Conservation (phyloP, 2,888 invertebrate species). For the Notocelia uddmanniana region DNA sequence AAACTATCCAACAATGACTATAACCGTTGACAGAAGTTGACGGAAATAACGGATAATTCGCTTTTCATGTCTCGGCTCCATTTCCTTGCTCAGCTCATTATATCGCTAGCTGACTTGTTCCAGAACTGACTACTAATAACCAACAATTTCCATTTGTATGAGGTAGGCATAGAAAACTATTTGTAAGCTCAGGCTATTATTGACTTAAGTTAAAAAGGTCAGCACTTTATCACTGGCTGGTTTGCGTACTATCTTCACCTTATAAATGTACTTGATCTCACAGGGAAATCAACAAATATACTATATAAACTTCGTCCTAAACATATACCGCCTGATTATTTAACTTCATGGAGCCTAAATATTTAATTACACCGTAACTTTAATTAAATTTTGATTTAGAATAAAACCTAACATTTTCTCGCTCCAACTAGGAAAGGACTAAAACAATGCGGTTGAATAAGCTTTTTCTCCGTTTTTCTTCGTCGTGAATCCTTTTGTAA, state of each 20-base stretch:
- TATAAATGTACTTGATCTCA: too few species aligned
- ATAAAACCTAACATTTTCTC: slow-evolving; percentile 14
- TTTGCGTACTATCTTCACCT: background rate
- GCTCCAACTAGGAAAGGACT: slow-evolving; percentile 14
- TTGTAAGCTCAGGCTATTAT: slow-evolving; percentile 22
- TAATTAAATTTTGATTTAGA: background rate
- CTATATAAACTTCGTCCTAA: too few species aligned
- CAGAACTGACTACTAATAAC: slow-evolving; percentile 55
- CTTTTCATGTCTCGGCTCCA: slow-evolving; percentile 66
- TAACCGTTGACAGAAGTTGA: slow-evolving; percentile 58
- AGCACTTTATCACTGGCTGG: background rate
- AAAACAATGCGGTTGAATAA: slow-evolving; percentile 37
- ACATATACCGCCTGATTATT: background rate
- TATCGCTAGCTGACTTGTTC: slow-evolving; percentile 47
- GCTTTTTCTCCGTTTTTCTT: slow-evolving; percentile 35
- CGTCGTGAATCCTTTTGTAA: slow-evolving; percentile 23
- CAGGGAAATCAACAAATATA: too few species aligned
- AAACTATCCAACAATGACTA: slow-evolving; percentile 20
- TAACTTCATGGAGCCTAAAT: background rate
- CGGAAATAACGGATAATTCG: slow-evolving; percentile 69
- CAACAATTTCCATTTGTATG: slow-evolving; percentile 50
- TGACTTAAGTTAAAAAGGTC: slow-evolving; percentile 10
- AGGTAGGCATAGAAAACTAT: slow-evolving; percentile 10
- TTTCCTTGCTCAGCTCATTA: slow-evolving; percentile 63
- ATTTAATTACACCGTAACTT: background rate